Conservation (phyloP, 1,140 invertebrate species). For the Aricia agestis region DNA sequence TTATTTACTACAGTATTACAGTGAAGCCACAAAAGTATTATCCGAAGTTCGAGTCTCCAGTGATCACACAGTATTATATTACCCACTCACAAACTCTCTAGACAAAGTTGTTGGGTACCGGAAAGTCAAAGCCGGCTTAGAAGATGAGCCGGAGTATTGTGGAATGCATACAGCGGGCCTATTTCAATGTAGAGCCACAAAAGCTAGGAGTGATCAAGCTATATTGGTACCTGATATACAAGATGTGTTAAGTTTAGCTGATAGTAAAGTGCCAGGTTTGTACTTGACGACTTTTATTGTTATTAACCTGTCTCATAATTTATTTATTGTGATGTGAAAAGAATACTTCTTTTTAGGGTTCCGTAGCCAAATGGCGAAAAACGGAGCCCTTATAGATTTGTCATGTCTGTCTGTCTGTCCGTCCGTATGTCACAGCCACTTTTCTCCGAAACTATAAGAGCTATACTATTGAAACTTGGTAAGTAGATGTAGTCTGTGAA, state of each 20-base stretch:
- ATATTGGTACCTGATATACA: slow-evolving; percentile 81
- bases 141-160: slow-evolving; percentile 69
- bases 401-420: too few species aligned
- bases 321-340: too few species aligned
- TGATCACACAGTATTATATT: slow-evolving; percentile 76
- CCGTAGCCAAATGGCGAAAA: too few species aligned
- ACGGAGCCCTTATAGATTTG: too few species aligned
- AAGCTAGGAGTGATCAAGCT: slow-evolving; percentile 70
- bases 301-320: too few species aligned
- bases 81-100: slow-evolving; percentile 79
- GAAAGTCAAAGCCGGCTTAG: slow-evolving; percentile 61
- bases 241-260: slow-evolving; percentile 80
- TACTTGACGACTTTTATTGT: slow-evolving; percentile 19
- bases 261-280: slow-evolving; percentile 74
- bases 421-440: too few species aligned
- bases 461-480: too few species aligned
- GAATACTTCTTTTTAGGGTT: not conserved
- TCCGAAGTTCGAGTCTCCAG: slow-evolving; percentile 57
- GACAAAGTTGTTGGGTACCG: slow-evolving; percentile 80
- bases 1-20: slow-evolving; percentile 48
- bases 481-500: too few species aligned
- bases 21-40: slow-evolving; percentile 60
- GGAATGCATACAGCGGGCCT: slow-evolving; percentile 59
- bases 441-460: too few species aligned
- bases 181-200: slow-evolving; percentile 62